phyloP scores from a whole-genome alignment of 1,140 invertebrate species.

The Pantala flavescens region DNA sequence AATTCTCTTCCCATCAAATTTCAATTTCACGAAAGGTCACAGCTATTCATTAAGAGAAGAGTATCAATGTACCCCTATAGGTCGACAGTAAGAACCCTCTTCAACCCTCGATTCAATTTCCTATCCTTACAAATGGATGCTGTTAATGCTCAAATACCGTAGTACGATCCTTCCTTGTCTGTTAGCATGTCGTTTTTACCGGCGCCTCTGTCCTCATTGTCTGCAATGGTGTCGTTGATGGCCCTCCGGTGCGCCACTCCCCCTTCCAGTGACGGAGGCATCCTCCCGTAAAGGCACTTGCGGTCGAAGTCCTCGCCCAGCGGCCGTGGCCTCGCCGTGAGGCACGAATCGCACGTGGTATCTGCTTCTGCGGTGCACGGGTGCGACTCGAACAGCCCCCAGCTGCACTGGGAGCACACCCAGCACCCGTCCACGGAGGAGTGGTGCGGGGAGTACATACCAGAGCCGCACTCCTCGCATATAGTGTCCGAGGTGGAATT shows the following conservation, averaged over 20 bases:
- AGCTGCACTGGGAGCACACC: constrained; percentile 40
- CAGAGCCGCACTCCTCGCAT: constrained; percentile 33
- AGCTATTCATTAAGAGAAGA: too few relatives aligned
- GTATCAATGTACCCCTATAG: too few relatives aligned
- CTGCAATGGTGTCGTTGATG: neutral
- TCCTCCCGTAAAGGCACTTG: neutral
- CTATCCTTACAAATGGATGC: too few relatives aligned
- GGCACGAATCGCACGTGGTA: constrained; percentile 42
- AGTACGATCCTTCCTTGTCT: too few relatives aligned
- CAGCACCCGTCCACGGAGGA: constrained; percentile 35
- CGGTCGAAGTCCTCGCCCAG: neutral
- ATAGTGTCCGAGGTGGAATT: constrained; percentile 31
- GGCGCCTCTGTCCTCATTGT: neutral
- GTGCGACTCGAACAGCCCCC: constrained; percentile 39
- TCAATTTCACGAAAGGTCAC: too few relatives aligned
- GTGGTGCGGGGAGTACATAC: constrained; percentile 39
- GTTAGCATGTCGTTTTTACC: neutral
- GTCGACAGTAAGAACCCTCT: too few relatives aligned
- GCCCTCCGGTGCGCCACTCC: neutral
- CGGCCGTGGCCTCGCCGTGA: neutral
- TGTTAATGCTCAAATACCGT: too few relatives aligned
- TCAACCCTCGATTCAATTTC: too few relatives aligned
- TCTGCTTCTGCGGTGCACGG: constrained; percentile 34
- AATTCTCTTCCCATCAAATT: too few relatives aligned
- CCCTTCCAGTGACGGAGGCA: neutral